Percentiles rank a stretch among this genome's conserved stretches.
These are phyloP conservation scores for Leucoptera coffeella DNA, from an alignment of 2,888 invertebrate species.

Conservation along the genomic window DNA sequence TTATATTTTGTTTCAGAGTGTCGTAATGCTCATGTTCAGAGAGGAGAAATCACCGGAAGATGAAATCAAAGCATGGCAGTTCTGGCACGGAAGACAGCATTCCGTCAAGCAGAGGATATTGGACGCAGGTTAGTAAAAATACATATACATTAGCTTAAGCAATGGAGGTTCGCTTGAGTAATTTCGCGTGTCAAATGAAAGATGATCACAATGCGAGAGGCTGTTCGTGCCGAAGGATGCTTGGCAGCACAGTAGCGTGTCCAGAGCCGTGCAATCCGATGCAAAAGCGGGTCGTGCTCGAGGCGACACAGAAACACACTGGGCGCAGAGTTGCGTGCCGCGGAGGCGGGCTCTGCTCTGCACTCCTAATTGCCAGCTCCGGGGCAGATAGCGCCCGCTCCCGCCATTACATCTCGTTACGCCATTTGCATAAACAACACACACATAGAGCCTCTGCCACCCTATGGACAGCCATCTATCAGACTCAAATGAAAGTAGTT, in stretches of 20 bases:
- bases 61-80: constrained; percentile 99
- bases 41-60: constrained; percentile 98
- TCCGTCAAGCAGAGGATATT: constrained; percentile 97
- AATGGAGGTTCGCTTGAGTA: not conserved
- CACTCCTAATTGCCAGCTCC: constrained; percentile 47
- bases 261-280: constrained; percentile 2
- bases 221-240: no score
- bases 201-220: no score
- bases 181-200: constrained; percentile 6
- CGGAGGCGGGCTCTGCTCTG: no score
- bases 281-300: constrained; percentile 24
- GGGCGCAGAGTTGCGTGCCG: constrained; percentile 18
- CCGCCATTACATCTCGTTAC: constrained; percentile 47
- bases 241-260: constrained; percentile 26
- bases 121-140: constrained; percentile 78
- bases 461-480: no score
- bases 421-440: constrained; percentile 47
- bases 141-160: constrained; percentile 3
- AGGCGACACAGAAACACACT: constrained; percentile 43
- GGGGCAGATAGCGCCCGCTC: constrained; percentile 24
- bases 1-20: constrained; percentile 73
- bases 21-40: constrained; percentile 97
- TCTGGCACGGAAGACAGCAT: constrained; percentile 99
- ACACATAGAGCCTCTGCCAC: constrained; percentile 3
- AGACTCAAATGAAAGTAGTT: no score